Evolutionary conservation across 2,113 vertebrate species (phyloP).

Genomic region (Perca flavescens): DNA sequence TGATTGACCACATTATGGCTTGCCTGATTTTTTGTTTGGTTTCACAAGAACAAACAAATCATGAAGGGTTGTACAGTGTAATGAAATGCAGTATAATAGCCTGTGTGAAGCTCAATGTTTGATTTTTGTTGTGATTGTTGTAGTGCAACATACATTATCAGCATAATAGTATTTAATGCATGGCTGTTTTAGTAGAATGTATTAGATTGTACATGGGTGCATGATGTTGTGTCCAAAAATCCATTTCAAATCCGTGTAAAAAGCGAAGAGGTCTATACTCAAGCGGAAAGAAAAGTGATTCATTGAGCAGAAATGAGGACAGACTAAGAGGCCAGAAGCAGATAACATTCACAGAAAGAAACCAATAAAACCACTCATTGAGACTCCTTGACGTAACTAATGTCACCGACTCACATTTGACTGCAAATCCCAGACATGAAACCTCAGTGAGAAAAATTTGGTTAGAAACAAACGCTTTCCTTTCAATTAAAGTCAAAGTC

Average conservation of each 20-base stretch:
- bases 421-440: slow-evolving; percentile 72
- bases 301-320: slow-evolving; percentile 29
- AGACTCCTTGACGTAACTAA: slow-evolving; percentile 61
- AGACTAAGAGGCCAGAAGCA: slow-evolving; percentile 37
- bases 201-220: not conserved
- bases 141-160: not conserved
- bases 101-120: not conserved
- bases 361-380: slow-evolving; percentile 54
- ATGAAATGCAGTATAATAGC: slow-evolving; percentile 5
- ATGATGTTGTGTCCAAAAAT: not conserved
- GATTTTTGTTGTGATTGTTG: slow-evolving; percentile 6
- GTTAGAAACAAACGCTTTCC: slow-evolving; percentile 44
- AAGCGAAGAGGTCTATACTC: not conserved
- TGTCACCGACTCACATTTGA: slow-evolving; percentile 61
- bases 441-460: slow-evolving; percentile 39
- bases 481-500: slow-evolving; percentile 67
- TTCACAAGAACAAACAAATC: slow-evolving; percentile 36
- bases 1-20: slow-evolving; percentile 4
- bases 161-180: not conserved
- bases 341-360: slow-evolving; percentile 54
- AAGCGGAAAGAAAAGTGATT: slow-evolving; percentile 36
- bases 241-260: not conserved
- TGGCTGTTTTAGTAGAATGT: not conserved
- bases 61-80: not conserved
- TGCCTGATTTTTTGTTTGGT: slow-evolving; percentile 15